Base-by-base conservation (phyloP, 2,888 invertebrate species). In the Dendrolimus pini region DNA sequence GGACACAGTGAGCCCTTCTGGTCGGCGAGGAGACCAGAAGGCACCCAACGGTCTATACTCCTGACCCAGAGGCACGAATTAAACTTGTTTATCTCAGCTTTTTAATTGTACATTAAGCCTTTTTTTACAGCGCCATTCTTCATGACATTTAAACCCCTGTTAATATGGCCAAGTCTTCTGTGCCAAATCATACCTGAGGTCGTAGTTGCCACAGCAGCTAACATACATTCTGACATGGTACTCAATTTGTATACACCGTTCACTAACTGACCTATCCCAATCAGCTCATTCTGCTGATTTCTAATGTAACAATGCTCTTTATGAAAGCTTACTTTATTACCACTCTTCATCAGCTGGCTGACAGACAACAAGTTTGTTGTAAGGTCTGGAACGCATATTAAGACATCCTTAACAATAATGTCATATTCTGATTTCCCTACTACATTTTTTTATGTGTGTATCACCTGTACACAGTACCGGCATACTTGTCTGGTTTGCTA, bases 21-120 rank as follows among this genome's bases (percentile, higher is more conserved):
- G 14, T 14, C 1, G 14, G 14, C 14, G 14, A 14, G 14, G 1
- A 1, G 14, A 14, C 14, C 14, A 14, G 14, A 14, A 14, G 1
- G 14, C 14, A 14, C 14, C 14, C 14, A 14, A 14, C 14, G 14
- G 14, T 14, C 14, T 14, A 14, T 1, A 1, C 14, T 14, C 14
- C 14, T 14, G 1, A 14, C 14, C 14, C 14, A 14, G 14, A 14
- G 14, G 14, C 14, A 14, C 14, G 1, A 67, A 9, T 54, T 61
- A 6, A 41, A 41, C 13, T 65, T 66, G 10, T 41, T 56, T n/a
- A 60, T 63, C 9, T 54, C 54, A 47, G 56, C 18, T 13, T 58
- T 59, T 52, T 61, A 54, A 41, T 52, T n/a, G 54, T 57, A 65
- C 1, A 53, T 57, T 53, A 66, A 13, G 12, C 66, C 63, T 18